Base-by-base conservation (phyloP, 2,797 vertebrate species). In the Phoeniculus purpureus region DNA sequence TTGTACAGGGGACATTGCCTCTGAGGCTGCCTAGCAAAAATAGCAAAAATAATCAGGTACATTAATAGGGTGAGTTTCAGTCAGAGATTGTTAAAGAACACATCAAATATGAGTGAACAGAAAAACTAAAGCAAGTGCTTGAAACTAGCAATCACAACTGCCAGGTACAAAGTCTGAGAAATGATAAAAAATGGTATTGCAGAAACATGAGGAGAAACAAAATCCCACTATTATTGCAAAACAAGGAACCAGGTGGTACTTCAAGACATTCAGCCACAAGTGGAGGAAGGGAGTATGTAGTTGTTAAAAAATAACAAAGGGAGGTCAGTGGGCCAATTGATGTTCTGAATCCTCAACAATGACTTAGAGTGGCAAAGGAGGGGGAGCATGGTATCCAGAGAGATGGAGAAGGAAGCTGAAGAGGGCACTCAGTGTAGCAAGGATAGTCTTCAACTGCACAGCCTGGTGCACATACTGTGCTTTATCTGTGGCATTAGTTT, bases 351-450 rank as follows among this genome's bases (percentile, higher is more conserved):
- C 16, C 55, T 77, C 22, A 21, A 4, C 60, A 47, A 3, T 10
- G 13, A 23, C 23, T 62, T 58, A 12, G 7, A 40, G 43, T 18
- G 54, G 23, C 64, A 61, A 65, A 56, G n/a, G 22, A 86, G 10
- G 12, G 21, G 27, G 25, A 66, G 51, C 4, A 2, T 23, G 10
- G 29, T 59, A 45, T 58, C 31, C 37, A 37, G 66, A 48, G 15
- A 66, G 59, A 8, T 12, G 22, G 14, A 81, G 56, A 50, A 67
- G 13, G 61, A 48, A 72, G 61, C 45, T 67, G 15, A 58, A 58
- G 25, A 19, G 17, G 0, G 0, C 5, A 26, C 16, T 59, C 16
- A 19, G 21, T 10, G 7, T 12, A 64, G 40, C 32, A 66, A n/a
- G 11, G 25, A 6, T 27, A 18, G 32, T 48, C 54, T 74, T 54